phyloP scores from a whole-genome alignment of 2,888 invertebrate species.

The Himalopsyche kuldschensis region DNA sequence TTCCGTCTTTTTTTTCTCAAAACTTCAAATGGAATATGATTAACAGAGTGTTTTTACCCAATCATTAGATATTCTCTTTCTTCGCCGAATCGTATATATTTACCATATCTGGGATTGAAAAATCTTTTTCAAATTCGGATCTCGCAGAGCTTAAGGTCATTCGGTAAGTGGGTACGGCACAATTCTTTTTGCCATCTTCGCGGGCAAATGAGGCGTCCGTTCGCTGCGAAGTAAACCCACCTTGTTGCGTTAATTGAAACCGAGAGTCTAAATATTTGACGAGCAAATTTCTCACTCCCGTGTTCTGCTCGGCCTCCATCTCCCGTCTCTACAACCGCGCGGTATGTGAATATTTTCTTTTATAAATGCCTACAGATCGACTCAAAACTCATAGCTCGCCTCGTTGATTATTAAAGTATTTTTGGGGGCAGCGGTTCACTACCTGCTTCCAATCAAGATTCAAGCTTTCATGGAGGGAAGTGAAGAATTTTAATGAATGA shows the following conservation, averaged over 20 bases:
- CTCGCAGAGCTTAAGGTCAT: neutral
- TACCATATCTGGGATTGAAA: too few species aligned
- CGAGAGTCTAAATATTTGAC: slow-evolving; percentile 29
- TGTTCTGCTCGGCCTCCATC: neutral
- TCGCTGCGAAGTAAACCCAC: neutral
- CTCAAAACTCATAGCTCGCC: neutral
- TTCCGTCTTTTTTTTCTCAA: too few species aligned
- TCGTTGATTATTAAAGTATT: too few species aligned
- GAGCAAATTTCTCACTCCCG: slow-evolving; percentile 12
- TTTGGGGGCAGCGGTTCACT: too few species aligned
- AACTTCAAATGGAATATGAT: too few species aligned
- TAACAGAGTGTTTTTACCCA: too few species aligned
- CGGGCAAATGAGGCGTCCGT: neutral
- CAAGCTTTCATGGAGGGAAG: too few species aligned
- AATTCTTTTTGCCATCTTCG: neutral
- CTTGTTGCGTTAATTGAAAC: slow-evolving; percentile 25
- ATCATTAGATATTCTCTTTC: too few species aligned
- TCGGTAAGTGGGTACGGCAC: neutral
- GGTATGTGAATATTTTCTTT: neutral
- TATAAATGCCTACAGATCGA: neutral
- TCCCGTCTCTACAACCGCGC: neutral
- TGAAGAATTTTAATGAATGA: too few species aligned
- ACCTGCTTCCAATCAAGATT: too few species aligned
- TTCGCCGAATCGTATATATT: too few species aligned
- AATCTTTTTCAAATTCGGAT: too few species aligned